These are phyloP conservation scores for Tanypteryx hageni DNA, from an alignment of 2,888 invertebrate species.

Conservation along the genomic window DNA sequence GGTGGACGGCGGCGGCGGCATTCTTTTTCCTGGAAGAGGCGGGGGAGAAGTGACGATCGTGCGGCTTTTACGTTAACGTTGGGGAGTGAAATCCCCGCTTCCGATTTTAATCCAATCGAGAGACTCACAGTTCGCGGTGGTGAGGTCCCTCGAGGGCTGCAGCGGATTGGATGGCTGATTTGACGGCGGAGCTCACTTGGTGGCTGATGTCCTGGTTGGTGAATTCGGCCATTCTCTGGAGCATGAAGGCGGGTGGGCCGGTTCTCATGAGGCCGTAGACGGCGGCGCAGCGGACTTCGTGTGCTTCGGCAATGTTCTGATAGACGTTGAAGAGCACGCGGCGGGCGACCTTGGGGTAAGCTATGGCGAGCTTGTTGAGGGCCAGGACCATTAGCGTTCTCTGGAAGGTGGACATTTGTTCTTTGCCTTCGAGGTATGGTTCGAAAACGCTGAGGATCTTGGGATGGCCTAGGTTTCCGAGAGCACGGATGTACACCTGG, in stretches of 20 bases:
- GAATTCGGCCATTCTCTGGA: constrained; percentile 84
- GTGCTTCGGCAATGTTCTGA: constrained; percentile 81
- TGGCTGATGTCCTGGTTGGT: constrained; percentile 81
- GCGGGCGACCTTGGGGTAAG: constrained; percentile 77
- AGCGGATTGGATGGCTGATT: constrained; percentile 79
- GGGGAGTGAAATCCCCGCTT: not conserved
- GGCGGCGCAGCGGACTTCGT: constrained; percentile 82
- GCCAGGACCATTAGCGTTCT: constrained; percentile 81
- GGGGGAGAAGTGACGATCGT: not conserved
- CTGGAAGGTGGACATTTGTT: constrained; percentile 79
- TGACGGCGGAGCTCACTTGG: constrained; percentile 82
- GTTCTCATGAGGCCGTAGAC: constrained; percentile 80
- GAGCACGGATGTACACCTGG: constrained; percentile 80
- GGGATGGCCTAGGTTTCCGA: constrained; percentile 82
- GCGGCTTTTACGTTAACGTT: not conserved
- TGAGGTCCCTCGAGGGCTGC: constrained; percentile 76
- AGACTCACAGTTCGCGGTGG: constrained; percentile 77
- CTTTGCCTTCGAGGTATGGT: constrained; percentile 82
- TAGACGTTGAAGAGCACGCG: constrained; percentile 82
- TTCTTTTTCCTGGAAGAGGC: constrained; percentile 72
- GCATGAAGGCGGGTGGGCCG: constrained; percentile 80
- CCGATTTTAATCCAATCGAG: not conserved
- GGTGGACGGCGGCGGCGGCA: constrained; percentile 74
- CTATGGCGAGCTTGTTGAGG: constrained; percentile 77
- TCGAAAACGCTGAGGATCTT: constrained; percentile 80